These are phyloP conservation scores for Litoditis marina DNA, from an alignment of 2,888 invertebrate species.

Conservation along the genomic window DNA sequence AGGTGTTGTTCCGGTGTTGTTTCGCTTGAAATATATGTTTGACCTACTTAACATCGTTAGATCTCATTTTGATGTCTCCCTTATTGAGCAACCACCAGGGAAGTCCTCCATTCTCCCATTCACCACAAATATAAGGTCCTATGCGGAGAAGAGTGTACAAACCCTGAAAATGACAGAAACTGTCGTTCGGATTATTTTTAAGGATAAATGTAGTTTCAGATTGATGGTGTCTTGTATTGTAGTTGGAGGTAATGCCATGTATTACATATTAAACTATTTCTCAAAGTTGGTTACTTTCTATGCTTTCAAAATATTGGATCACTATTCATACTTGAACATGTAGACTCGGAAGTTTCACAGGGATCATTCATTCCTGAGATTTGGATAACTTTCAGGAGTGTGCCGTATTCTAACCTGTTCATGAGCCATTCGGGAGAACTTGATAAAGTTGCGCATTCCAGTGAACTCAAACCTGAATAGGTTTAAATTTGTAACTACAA, in stretches of 20 bases:
- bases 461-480: constrained; percentile 28
- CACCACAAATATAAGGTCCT: constrained; percentile 58
- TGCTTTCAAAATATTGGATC: no score
- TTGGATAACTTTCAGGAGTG: no score
- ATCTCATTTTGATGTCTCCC: constrained; percentile 39
- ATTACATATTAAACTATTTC: no score
- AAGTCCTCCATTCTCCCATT: constrained; percentile 55
- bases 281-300: no score
- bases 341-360: no score
- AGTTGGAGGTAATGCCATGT: no score
- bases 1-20: not conserved
- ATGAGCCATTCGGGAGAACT: constrained; percentile 42
- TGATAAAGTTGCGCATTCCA: constrained; percentile 40
- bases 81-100: constrained; percentile 53
- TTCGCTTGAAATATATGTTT: not conserved
- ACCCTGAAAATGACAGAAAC: constrained; percentile 19
- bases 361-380: no score
- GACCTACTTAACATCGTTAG: constrained; percentile 42
- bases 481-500: not conserved
- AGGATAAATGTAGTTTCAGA: no score
- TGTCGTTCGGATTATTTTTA: no score
- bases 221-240: no score
- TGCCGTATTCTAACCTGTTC: constrained; percentile 21
- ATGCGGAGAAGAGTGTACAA: constrained; percentile 47
- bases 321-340: no score